phyloP scores from a whole-genome alignment of 2,888 invertebrate genomes.

The Noctuana brunneofusca region DNA sequence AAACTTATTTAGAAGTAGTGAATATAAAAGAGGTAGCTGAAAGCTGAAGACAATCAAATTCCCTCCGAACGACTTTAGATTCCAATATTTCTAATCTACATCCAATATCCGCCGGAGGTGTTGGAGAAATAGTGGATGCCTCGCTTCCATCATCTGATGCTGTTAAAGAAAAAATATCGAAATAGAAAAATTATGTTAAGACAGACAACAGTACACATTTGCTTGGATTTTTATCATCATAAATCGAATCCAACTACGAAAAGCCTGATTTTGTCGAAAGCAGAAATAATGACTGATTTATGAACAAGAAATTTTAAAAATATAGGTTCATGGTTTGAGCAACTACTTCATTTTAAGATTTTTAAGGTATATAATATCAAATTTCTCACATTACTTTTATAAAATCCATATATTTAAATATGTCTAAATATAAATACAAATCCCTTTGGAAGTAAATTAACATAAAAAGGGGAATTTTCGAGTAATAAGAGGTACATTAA shows the following conservation, averaged over 20 bases:
- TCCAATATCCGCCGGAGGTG: slow-evolving; percentile 33
- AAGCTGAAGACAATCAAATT: slow-evolving; percentile 29
- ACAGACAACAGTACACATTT: no score
- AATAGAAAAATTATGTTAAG: no score
- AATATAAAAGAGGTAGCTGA: background rate
- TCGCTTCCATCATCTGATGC: slow-evolving; percentile 18
- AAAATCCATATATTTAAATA: background rate
- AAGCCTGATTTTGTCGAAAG: background rate
- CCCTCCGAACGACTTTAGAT: slow-evolving; percentile 22
- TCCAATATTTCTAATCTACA: slow-evolving; percentile 26
- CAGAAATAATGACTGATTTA: background rate
- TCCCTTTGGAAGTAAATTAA: no score
- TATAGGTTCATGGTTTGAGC: no score
- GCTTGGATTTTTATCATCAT: slow-evolving; percentile 8
- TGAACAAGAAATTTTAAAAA: background rate
- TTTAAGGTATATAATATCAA: no score
- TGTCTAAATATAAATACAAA: no score
- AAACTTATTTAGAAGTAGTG: background rate
- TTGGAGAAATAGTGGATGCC: slow-evolving; percentile 10
- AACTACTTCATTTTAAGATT: background rate
- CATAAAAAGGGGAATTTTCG: no score
- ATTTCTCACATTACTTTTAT: no score
- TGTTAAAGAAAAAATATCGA: slow-evolving; percentile 19
- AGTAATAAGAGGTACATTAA: no score
- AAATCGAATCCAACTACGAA: background rate